These are phyloP conservation scores for Halcyon badia DNA, from an alignment of 2,797 vertebrate species.

Conservation along the genomic window DNA sequence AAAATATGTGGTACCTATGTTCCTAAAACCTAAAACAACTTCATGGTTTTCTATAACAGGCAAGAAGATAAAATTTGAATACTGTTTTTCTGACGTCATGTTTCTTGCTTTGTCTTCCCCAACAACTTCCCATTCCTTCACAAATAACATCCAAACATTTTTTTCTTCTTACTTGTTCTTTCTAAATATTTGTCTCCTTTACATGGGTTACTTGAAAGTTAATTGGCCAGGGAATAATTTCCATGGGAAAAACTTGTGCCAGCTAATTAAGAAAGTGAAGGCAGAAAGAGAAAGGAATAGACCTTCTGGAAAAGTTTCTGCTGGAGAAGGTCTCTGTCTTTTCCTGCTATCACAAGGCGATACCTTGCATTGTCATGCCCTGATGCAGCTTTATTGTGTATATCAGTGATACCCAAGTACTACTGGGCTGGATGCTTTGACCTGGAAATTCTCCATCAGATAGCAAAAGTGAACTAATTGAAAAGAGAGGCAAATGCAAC, in stretches of 20 bases:
- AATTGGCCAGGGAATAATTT: background rate
- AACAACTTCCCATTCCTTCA: background rate
- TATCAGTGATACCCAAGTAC: background rate
- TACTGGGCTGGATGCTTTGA: background rate
- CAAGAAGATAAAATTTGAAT: background rate
- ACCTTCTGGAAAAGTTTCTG: background rate
- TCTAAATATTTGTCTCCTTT: background rate
- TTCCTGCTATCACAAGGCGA: fast-evolving
- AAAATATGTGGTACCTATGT: background rate
- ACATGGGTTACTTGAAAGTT: background rate
- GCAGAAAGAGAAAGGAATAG: background rate
- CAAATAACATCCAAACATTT: background rate
- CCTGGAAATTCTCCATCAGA: background rate
- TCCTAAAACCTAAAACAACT: background rate
- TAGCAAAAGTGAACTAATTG: background rate
- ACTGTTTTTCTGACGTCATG: background rate
- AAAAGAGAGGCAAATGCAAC: background rate
- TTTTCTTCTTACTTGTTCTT: background rate
- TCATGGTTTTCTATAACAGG: background rate
- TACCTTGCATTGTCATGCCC: background rate
- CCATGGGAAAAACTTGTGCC: background rate
- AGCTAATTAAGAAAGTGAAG: background rate
- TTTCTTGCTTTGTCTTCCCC: background rate
- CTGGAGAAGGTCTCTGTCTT: background rate
- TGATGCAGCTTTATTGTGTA: too few relatives aligned